Percentiles rank a stretch among this genome's conserved stretches.
Conservation (phyloP, 2,888 invertebrate genomes). For the Drosophila kanekoi region DNA sequence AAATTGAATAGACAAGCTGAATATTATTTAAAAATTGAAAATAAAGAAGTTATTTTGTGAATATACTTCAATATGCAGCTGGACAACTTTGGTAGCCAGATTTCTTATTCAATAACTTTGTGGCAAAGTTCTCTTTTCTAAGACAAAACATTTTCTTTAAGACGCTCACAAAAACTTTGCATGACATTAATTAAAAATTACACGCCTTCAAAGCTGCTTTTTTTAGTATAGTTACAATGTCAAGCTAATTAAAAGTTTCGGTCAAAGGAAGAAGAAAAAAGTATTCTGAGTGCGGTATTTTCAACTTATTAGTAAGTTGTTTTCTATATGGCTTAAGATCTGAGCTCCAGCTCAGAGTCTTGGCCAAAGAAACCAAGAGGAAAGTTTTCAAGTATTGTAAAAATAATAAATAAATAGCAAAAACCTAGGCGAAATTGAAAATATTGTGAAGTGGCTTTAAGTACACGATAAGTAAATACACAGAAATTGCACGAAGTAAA, state of each 20-base stretch:
- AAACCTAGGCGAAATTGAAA: slow-evolving; percentile 44
- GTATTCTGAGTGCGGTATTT: slow-evolving; percentile 51
- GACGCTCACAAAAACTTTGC: slow-evolving; percentile 41
- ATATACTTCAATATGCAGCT: slow-evolving; percentile 15
- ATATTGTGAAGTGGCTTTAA: slow-evolving; percentile 51
- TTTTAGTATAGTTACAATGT: slow-evolving; percentile 54
- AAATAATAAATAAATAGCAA: slow-evolving; percentile 34
- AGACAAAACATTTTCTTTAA: slow-evolving; percentile 53
- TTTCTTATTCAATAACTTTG: slow-evolving; percentile 46
- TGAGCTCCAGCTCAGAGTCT: slow-evolving; percentile 8
- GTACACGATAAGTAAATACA: slow-evolving; percentile 58
- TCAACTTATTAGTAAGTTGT: slow-evolving; percentile 67
- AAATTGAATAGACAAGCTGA: not conserved
- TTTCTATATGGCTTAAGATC: slow-evolving; percentile 44
- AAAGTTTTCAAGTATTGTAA: slow-evolving; percentile 38
- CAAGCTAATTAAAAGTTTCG: slow-evolving; percentile 77
- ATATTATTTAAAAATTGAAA: not conserved
- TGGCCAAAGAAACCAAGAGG: not conserved
- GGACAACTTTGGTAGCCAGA: slow-evolving; percentile 28
- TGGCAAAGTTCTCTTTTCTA: slow-evolving; percentile 38
- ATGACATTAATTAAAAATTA: slow-evolving; percentile 68
- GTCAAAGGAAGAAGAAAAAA: slow-evolving; percentile 47
- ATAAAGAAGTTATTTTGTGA: slow-evolving; percentile 6
- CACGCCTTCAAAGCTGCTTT: slow-evolving; percentile 42
- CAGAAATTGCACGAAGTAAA: slow-evolving; percentile 48